phyloP scores from a whole-genome alignment of 2,888 invertebrate species.

The Glyphotaelius pellucidus region DNA sequence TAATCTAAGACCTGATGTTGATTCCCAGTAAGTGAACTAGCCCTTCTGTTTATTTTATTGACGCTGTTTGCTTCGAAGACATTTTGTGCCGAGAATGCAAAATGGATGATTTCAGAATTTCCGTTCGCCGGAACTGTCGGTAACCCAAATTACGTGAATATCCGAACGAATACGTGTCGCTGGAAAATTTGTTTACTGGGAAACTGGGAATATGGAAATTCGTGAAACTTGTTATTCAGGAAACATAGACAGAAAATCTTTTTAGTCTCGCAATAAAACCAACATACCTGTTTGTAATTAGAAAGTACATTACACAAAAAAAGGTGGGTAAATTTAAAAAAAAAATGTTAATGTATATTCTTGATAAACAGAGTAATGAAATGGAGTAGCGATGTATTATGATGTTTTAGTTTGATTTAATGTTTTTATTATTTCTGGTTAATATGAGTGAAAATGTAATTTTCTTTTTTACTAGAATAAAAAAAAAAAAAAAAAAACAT shows the following conservation, averaged over 20 bases:
- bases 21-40: conserved; percentile 56
- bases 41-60: conserved; percentile 34
- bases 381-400: too few relatives aligned
- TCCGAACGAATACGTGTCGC: background rate
- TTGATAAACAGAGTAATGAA: too few relatives aligned
- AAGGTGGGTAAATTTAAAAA: too few relatives aligned
- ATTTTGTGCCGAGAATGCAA: conserved; percentile 47
- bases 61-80: background rate
- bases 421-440: too few relatives aligned
- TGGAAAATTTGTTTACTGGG: conserved; percentile 42
- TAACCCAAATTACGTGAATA: background rate
- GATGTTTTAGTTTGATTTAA: too few relatives aligned
- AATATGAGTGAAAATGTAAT: too few relatives aligned
- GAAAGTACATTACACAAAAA: too few relatives aligned
- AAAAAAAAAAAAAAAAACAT: too few relatives aligned
- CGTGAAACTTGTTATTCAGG: conserved; percentile 20
- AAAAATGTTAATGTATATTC: too few relatives aligned
- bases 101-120: conserved; percentile 24
- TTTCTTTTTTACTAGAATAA: too few relatives aligned
- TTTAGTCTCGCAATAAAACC: background rate
- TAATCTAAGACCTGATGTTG: conserved; percentile 58
- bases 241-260: background rate
- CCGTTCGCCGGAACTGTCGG: background rate
- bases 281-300: background rate
- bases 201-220: conserved; percentile 29